Percentiles rank a stretch among this genome's conserved stretches.
These are phyloP conservation scores for Lontra canadensis DNA, from an alignment of 2,113 vertebrate genomes.

Conservation along the genomic window DNA sequence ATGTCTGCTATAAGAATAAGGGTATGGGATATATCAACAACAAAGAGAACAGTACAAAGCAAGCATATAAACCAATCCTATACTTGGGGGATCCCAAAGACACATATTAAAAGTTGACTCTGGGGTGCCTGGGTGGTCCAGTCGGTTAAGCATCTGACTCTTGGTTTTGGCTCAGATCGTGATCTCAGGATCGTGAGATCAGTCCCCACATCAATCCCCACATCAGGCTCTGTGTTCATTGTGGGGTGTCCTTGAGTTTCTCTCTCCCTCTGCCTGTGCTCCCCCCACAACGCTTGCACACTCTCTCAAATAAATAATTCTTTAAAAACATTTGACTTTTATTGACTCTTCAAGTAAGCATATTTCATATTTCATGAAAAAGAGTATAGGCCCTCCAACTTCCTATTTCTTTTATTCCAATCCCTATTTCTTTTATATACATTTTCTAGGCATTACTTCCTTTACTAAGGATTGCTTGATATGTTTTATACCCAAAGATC, in stretches of 20 bases:
- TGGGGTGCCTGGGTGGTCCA: not conserved
- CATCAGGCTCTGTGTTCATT: not conserved
- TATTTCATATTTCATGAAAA: not conserved
- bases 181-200: not conserved
- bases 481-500: not conserved
- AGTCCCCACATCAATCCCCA: not conserved
- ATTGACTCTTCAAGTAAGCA: not conserved
- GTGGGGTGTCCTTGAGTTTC: not conserved
- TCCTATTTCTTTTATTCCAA: not conserved
- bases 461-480: constrained; percentile 47
- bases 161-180: not conserved
- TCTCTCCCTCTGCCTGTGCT: not conserved
- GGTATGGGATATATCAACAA: not conserved
- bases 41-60: not conserved
- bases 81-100: not conserved
- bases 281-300: not conserved
- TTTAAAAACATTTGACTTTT: not conserved
- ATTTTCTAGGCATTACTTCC: not conserved
- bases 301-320: not conserved
- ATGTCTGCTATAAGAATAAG: not conserved
- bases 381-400: not conserved
- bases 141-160: not conserved
- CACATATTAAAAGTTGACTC: not conserved
- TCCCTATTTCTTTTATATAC: not conserved
- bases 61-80: not conserved